Evolutionary conservation across 2,797 vertebrate species (phyloP).

Genomic region (Onychomys leucogaster): DNA sequence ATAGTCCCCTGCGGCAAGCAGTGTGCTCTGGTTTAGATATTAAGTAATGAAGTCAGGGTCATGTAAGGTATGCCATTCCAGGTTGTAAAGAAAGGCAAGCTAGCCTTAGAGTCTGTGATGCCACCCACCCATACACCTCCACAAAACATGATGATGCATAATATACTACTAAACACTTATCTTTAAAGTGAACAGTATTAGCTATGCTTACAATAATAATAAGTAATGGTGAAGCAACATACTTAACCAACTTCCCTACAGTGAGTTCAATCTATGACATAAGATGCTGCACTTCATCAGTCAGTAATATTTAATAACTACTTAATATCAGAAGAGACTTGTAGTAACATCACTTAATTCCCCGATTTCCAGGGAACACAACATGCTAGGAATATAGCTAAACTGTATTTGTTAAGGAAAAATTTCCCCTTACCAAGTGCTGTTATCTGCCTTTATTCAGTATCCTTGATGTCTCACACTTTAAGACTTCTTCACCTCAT

Average conservation of each 20-base stretch:
- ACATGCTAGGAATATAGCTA: background rate
- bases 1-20: background rate
- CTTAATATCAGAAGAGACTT: background rate
- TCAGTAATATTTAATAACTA: slow-evolving; percentile 27
- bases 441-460: slow-evolving; percentile 30
- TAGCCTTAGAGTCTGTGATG: background rate
- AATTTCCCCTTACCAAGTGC: background rate
- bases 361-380: background rate
- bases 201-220: background rate
- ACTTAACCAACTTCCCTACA: slow-evolving; percentile 30
- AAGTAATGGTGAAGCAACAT: slow-evolving; percentile 22
- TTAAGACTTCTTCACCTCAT: background rate
- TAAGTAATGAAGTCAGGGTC: slow-evolving; percentile 4
- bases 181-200: slow-evolving; percentile 31
- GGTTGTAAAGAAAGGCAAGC: background rate
- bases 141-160: background rate
- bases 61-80: background rate
- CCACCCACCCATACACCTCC: background rate
- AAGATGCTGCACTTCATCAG: background rate
- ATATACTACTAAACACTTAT: background rate
- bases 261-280: background rate
- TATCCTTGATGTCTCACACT: background rate
- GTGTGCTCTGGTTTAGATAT: background rate
- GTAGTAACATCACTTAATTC: background rate
- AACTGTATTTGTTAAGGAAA: background rate